These are phyloP conservation scores for Drosophila murphyi DNA, from an alignment of 1,140 invertebrate genomes.

Conservation along the genomic window DNA sequence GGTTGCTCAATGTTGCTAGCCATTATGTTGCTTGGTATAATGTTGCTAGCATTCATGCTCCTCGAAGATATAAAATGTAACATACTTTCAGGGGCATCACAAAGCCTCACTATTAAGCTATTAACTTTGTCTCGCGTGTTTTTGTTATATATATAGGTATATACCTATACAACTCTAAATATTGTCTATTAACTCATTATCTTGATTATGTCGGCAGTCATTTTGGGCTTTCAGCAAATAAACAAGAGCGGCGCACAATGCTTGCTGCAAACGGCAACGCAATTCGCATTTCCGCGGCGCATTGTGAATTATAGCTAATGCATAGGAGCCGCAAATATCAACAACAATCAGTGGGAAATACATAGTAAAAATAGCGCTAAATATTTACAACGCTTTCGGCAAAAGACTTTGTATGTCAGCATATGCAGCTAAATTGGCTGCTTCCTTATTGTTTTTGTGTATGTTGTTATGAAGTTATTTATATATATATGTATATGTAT, in stretches of 20 bases:
- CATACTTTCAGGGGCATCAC: constrained; percentile 22
- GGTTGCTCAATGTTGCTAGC: constrained; percentile 18
- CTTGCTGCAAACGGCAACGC: constrained; percentile 6
- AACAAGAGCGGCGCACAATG: constrained; percentile 3
- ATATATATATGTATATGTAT: constrained; percentile 19
- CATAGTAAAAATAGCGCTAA: constrained; percentile 55
- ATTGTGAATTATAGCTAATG: constrained; percentile 27
- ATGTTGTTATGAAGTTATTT: constrained; percentile 57
- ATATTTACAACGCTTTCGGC: constrained; percentile 65
- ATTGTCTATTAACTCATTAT: constrained; percentile 13
- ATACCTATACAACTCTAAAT: constrained; percentile 4
- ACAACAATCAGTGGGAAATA: constrained; percentile 55
- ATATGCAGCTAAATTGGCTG: constrained; percentile 43
- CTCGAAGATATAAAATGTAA: not conserved
- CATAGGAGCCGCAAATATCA: constrained; percentile 31
- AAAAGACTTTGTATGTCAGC: constrained; percentile 54
- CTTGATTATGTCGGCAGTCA: constrained; percentile 10
- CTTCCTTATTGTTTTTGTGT: constrained; percentile 68
- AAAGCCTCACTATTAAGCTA: not conserved
- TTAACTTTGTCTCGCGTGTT: not conserved
- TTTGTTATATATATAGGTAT: not conserved
- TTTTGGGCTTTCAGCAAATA: constrained; percentile 2
- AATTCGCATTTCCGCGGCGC: constrained; percentile 28
- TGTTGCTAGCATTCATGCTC: constrained; percentile 11
- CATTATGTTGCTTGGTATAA: constrained; percentile 14